phyloP scores from a whole-genome alignment of 2,888 invertebrate species.

The Agonopterix subpropinquella region DNA sequence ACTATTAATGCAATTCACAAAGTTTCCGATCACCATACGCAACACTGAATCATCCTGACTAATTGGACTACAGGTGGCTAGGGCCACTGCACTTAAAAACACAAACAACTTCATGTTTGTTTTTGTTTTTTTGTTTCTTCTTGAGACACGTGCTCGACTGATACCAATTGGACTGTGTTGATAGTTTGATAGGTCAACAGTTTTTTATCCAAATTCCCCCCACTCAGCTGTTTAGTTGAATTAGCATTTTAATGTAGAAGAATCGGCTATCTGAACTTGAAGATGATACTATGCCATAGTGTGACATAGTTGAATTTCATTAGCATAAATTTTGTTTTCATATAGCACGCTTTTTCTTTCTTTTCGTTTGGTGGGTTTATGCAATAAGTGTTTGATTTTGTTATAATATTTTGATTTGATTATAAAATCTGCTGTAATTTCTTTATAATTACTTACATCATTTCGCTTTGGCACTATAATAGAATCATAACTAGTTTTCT shows the following conservation, averaged over 20 bases:
- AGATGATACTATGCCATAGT: constrained; percentile 55
- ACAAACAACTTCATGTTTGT: constrained; percentile 53
- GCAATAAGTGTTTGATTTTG: constrained; percentile 23
- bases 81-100: constrained; percentile 44
- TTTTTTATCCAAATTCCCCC: constrained; percentile 68
- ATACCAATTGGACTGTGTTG: constrained; percentile 58
- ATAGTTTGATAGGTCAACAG: constrained; percentile 52
- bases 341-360: constrained; percentile 38
- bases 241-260: constrained; percentile 61
- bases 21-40: constrained; percentile 41
- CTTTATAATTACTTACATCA: too few species aligned
- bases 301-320: constrained; percentile 56
- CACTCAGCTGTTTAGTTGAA: constrained; percentile 46
- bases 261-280: constrained; percentile 39
- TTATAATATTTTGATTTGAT: not conserved
- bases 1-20: constrained; percentile 62
- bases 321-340: constrained; percentile 53
- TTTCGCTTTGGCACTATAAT: too few species aligned
- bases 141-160: constrained; percentile 37
- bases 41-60: constrained; percentile 50
- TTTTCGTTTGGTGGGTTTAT: constrained; percentile 37
- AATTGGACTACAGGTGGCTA: constrained; percentile 45
- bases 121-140: constrained; percentile 12
- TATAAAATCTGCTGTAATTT: too few species aligned
- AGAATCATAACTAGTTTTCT: too few species aligned